Conservation (phyloP, 2,797 vertebrate genomes). For the Anolis apletophallus region DNA sequence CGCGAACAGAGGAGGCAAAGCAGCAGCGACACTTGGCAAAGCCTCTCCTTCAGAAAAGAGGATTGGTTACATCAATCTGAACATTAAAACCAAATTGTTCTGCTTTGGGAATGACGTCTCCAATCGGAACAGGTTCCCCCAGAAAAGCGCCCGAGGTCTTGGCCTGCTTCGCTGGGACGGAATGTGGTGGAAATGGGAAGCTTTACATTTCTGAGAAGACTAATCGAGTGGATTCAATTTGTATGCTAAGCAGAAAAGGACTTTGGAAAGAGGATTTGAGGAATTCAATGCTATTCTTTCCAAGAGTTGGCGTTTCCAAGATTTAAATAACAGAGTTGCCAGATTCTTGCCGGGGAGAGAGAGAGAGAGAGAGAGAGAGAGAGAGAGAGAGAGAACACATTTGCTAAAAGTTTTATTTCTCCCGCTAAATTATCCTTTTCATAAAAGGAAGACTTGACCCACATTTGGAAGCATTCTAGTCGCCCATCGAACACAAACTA, state of each 20-base stretch:
- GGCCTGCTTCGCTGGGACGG: neutral
- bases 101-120: conserved; percentile 16
- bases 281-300: conserved; percentile 17
- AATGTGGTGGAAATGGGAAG: conserved; percentile 20
- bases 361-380: neutral
- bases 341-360: neutral
- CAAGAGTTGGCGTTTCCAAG: conserved; percentile 40
- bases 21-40: conserved; percentile 3
- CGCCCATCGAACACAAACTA: neutral
- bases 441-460: conserved; percentile 11
- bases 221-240: conserved; percentile 16
- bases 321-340: conserved; percentile 25
- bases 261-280: conserved; percentile 36
- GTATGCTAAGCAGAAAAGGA: conserved; percentile 31
- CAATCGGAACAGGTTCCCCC: conserved; percentile 17
- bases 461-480: neutral
- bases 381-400: neutral
- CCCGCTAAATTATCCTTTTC: neutral
- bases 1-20: neutral
- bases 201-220: conserved; percentile 1
- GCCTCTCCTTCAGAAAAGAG: neutral
- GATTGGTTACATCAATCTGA: conserved; percentile 30
- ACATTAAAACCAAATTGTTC: conserved; percentile 25
- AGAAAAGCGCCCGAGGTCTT: conserved; percentile 10
- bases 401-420: conserved; percentile 29